Percentiles rank a stretch among this genome's conserved stretches.
These are phyloP conservation scores for Patella pellucida DNA, from an alignment of 2,888 invertebrate genomes.

Conservation along the genomic window DNA sequence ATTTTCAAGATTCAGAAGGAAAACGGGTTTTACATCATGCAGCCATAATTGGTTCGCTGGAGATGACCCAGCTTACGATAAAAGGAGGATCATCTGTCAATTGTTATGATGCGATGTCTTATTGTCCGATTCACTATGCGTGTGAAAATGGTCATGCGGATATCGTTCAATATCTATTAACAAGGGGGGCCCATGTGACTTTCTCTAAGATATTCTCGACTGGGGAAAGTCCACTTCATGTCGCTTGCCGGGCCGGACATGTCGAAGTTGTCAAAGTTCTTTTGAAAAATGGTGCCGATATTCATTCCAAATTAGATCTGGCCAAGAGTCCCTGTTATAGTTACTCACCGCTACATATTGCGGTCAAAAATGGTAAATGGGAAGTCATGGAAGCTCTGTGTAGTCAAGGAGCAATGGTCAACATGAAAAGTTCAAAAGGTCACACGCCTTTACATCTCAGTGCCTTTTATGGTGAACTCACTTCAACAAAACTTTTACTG, in stretches of 20 bases:
- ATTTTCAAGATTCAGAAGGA: neutral
- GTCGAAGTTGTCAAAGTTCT: slow-evolving; percentile 29
- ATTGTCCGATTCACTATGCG: slow-evolving; percentile 41
- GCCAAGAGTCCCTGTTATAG: slow-evolving; percentile 32
- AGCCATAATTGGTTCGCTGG: slow-evolving; percentile 43
- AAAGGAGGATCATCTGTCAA: slow-evolving; percentile 35
- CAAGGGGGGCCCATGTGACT: slow-evolving; percentile 37
- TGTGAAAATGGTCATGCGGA: slow-evolving; percentile 39
- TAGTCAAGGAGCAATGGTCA: slow-evolving; percentile 19
- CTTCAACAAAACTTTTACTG: neutral
- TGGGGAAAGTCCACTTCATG: slow-evolving; percentile 38
- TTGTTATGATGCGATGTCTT: slow-evolving; percentile 37
- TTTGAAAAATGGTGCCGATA: slow-evolving; percentile 36
- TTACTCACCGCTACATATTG: slow-evolving; percentile 44
- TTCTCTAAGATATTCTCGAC: slow-evolving; percentile 22
- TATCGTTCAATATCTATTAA: slow-evolving; percentile 33
- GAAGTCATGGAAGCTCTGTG: slow-evolving; percentile 36
- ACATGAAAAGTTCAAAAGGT: slow-evolving; percentile 3
- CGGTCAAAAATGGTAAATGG: slow-evolving; percentile 38
- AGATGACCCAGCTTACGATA: slow-evolving; percentile 37
- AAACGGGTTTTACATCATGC: slow-evolving; percentile 44
- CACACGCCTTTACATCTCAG: slow-evolving; percentile 15
- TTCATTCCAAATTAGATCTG: slow-evolving; percentile 39
- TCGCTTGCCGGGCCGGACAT: slow-evolving; percentile 41
- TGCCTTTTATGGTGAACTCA: neutral